phyloP scores from a whole-genome alignment of 2,797 vertebrate genomes.

The Leptodactylus fallax region DNA sequence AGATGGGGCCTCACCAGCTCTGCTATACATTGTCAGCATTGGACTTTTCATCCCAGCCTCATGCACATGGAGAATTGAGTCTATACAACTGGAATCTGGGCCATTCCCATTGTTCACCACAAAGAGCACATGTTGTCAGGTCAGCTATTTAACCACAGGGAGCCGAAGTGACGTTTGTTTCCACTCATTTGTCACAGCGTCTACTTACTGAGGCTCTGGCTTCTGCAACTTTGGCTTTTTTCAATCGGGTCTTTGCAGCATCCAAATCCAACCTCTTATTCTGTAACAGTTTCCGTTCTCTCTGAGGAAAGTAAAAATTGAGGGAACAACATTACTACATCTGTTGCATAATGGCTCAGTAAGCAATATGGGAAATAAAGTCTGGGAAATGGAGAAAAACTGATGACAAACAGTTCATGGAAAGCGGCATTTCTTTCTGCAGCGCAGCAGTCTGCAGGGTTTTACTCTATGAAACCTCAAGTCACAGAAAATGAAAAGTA shows the following conservation, averaged over 20 bases:
- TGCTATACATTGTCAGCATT: background rate
- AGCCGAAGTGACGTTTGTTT: slow-evolving; percentile 11
- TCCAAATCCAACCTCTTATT: slow-evolving; percentile 97
- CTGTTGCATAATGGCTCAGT: background rate
- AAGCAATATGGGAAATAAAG: background rate
- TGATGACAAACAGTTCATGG: slow-evolving; percentile 9
- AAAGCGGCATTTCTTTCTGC: background rate
- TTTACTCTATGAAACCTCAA: background rate
- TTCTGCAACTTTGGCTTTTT: slow-evolving; percentile 93
- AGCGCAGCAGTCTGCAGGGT: background rate
- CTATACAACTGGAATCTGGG: slow-evolving; percentile 21
- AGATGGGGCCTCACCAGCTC: background rate
- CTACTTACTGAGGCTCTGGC: slow-evolving; percentile 88
- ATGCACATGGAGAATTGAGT: background rate
- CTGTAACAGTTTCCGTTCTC: slow-evolving; percentile 95
- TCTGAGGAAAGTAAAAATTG: slow-evolving; percentile 78
- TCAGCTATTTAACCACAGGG: slow-evolving; percentile 56
- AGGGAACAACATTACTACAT: background rate
- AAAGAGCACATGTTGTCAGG: slow-evolving; percentile 48
- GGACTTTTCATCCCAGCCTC: background rate
- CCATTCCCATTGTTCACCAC: slow-evolving; percentile 54
- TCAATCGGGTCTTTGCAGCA: slow-evolving; percentile 94
- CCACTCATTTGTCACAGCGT: slow-evolving; percentile 34
- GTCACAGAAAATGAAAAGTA: background rate
- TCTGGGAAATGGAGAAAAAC: background rate